phyloP scores from a whole-genome alignment of 1,140 invertebrate species.

The Cotesia typhae region DNA sequence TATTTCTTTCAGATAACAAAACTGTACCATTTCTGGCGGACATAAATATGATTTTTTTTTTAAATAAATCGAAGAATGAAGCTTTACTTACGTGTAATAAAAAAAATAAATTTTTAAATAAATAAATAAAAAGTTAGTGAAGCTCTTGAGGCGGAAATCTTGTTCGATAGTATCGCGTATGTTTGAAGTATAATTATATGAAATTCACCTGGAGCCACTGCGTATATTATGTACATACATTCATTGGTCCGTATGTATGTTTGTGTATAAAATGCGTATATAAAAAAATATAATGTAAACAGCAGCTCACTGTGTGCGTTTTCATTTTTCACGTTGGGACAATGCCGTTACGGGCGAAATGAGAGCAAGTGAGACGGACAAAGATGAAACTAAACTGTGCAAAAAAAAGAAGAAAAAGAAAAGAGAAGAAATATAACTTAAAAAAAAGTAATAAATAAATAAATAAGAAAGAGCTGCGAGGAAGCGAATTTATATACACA shows the following conservation, averaged over 20 bases:
- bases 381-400: too few species aligned
- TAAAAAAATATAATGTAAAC: neutral
- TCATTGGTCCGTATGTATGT: neutral
- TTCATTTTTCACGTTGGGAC: conserved; percentile 7
- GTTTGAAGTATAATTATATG: conserved; percentile 57
- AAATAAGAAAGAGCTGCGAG: too few species aligned
- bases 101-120: conserved; percentile 5
- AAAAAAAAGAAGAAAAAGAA: neutral
- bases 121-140: conserved; percentile 39
- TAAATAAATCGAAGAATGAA: neutral
- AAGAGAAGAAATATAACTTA: neutral
- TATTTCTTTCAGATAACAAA: conserved; percentile 1
- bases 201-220: conserved; percentile 54
- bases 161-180: conserved; percentile 49
- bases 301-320: neutral
- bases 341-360: conserved; percentile 5
- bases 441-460: too few species aligned
- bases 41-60: conserved; percentile 52
- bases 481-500: conserved; percentile 17
- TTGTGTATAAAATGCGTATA: conserved; percentile 6
- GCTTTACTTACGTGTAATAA: too few species aligned
- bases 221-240: conserved; percentile 47
- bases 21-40: neutral
- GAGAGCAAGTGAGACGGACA: neutral
- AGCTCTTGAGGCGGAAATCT: conserved; percentile 41